phyloP scores from a whole-genome alignment of 2,797 vertebrate species.

The Ibycter americanus region DNA sequence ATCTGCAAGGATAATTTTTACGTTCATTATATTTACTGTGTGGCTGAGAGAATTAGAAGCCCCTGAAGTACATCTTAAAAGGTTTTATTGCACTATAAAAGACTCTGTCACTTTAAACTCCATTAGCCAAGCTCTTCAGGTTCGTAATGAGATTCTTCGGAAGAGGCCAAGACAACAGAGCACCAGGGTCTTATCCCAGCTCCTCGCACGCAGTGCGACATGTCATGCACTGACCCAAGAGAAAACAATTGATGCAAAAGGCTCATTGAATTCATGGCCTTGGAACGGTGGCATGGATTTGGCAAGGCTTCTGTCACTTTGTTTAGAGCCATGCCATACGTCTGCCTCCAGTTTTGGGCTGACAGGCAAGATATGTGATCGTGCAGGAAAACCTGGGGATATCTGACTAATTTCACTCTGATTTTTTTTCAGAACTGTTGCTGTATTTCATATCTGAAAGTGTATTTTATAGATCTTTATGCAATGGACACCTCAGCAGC shows the following conservation, averaged over 20 bases:
- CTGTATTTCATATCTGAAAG: not conserved
- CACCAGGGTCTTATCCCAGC: not conserved
- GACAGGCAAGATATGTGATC: not conserved
- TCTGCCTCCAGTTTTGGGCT: not conserved
- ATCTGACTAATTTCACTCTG: not conserved
- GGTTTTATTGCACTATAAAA: slow-evolving; percentile 72
- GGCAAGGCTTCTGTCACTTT: not conserved
- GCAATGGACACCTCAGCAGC: not conserved
- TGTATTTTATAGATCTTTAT: not conserved
- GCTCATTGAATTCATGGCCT: not conserved
- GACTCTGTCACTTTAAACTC: slow-evolving; percentile 71
- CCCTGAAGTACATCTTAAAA: slow-evolving; percentile 77
- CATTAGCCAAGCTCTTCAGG: slow-evolving; percentile 61
- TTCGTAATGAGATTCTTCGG: slow-evolving; percentile 56
- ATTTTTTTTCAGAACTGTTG: not conserved
- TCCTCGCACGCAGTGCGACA: not conserved
- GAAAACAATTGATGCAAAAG: not conserved
- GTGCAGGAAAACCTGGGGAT: not conserved
- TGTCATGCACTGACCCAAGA: not conserved
- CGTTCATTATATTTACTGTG: slow-evolving; percentile 75
- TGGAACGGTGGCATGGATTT: not conserved
- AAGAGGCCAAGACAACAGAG: not conserved
- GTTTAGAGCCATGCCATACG: accelerated
- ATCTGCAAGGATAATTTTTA: slow-evolving; percentile 78
- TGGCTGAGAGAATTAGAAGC: slow-evolving; percentile 70